phyloP scores from a whole-genome alignment of 2,797 vertebrate species.

The Sardinella longiceps region DNA sequence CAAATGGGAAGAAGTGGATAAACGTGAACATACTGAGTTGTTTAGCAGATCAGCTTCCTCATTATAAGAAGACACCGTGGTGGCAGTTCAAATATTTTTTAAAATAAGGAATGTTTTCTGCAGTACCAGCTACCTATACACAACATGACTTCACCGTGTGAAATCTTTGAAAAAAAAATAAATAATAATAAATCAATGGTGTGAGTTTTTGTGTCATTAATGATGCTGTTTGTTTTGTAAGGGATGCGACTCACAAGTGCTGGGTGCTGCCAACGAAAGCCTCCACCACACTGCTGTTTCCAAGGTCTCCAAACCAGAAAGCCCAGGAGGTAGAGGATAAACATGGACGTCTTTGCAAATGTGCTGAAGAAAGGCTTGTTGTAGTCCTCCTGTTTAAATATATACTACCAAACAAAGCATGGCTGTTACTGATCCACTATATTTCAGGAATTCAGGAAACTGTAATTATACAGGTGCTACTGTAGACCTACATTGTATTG shows the following conservation, averaged over 20 bases:
- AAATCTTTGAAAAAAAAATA: too few species aligned
- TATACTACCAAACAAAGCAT: slow-evolving; percentile 78
- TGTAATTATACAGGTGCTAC: neutral
- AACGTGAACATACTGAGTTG: too few species aligned
- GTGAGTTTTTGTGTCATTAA: too few species aligned
- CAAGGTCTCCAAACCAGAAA: slow-evolving; percentile 96
- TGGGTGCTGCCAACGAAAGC: slow-evolving; percentile 79
- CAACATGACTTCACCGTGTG: neutral
- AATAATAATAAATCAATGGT: too few species aligned
- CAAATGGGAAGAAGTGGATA: too few species aligned
- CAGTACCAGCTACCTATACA: too few species aligned
- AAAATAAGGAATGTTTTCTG: too few species aligned
- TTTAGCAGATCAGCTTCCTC: too few species aligned
- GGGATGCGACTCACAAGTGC: slow-evolving; percentile 83
- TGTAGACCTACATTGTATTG: neutral
- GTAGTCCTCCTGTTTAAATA: slow-evolving; percentile 89
- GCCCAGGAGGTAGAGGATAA: slow-evolving; percentile 91
- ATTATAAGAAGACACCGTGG: too few species aligned
- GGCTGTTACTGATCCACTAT: neutral
- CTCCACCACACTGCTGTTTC: slow-evolving; percentile 90
- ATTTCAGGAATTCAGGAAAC: neutral
- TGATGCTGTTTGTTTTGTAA: neutral
- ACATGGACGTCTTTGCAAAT: slow-evolving; percentile 98
- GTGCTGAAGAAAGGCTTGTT: slow-evolving; percentile 99
- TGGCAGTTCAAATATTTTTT: neutral